Evolutionary conservation across 2,113 vertebrate genomes (phyloP).

Genomic region (Xyrauchen texanus): DNA sequence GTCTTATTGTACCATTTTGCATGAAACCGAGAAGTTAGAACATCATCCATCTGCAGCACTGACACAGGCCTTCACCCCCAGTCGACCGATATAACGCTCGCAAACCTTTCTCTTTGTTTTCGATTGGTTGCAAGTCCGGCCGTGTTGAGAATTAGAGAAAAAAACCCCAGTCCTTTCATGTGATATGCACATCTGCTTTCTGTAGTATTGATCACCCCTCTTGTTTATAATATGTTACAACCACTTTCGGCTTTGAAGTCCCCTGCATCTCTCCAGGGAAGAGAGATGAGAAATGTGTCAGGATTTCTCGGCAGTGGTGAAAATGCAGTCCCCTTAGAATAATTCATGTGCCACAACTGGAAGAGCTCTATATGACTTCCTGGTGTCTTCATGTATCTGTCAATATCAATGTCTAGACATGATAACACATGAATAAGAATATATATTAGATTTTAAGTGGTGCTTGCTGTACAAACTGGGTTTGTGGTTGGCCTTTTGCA

Average conservation of each 20-base stretch:
- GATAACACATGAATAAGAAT: too few relatives aligned
- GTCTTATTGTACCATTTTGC: too few relatives aligned
- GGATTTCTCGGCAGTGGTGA: background rate
- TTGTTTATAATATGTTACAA: conserved; percentile 2
- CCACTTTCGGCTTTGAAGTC: conserved; percentile 11
- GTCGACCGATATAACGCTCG: too few relatives aligned
- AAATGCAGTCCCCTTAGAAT: background rate
- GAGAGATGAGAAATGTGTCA: conserved; percentile 10
- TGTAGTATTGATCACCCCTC: background rate
- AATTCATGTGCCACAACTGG: too few relatives aligned
- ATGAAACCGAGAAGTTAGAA: too few relatives aligned
- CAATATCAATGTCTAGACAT: background rate
- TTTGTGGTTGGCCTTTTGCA: too few relatives aligned
- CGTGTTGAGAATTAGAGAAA: background rate
- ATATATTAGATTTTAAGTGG: too few relatives aligned
- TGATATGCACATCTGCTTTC: background rate
- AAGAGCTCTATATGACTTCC: too few relatives aligned
- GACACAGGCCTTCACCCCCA: too few relatives aligned
- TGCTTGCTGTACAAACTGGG: too few relatives aligned
- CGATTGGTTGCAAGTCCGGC: background rate
- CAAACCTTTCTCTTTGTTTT: too few relatives aligned
- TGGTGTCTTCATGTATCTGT: background rate
- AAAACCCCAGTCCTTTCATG: background rate
- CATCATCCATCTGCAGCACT: too few relatives aligned
- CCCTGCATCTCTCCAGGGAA: background rate